phyloP scores from a whole-genome alignment of 2,888 invertebrate species.

The Phortica magna region DNA sequence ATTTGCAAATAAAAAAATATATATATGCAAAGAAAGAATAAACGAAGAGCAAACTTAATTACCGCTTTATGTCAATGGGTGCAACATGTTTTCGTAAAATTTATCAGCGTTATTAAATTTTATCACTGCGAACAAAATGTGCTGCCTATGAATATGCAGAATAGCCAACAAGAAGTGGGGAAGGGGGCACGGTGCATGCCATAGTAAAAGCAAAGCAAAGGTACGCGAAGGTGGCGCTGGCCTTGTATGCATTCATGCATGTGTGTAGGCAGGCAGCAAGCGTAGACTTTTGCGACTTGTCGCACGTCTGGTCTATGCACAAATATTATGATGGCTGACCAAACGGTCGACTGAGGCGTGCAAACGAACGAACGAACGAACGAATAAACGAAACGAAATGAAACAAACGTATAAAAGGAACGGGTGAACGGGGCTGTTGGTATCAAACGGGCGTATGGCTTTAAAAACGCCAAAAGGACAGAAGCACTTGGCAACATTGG shows the following conservation, averaged over 20 bases:
- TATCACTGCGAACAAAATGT: conserved; percentile 73
- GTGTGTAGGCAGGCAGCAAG: conserved; percentile 9
- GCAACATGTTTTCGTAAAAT: conserved; percentile 76
- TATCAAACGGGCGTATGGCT: neutral
- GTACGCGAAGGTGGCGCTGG: conserved; percentile 33
- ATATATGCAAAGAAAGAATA: conserved; percentile 10
- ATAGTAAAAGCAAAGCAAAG: neutral
- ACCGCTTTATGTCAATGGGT: conserved; percentile 76
- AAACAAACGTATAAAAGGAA: neutral
- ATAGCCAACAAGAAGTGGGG: neutral
- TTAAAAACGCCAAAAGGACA: conserved; percentile 24
- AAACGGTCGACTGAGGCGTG: conserved; percentile 40
- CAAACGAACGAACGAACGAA: conserved; percentile 2
- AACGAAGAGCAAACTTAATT: conserved; percentile 70
- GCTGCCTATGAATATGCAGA: conserved; percentile 54
- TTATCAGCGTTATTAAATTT: conserved; percentile 76
- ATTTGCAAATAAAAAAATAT: conserved; percentile 27
- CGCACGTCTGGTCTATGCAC: conserved; percentile 45
- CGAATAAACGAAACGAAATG: too few relatives aligned
- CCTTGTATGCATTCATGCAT: conserved; percentile 20
- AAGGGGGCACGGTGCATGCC: neutral
- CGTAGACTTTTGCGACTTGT: conserved; percentile 39
- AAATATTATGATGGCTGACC: conserved; percentile 67
- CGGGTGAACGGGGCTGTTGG: neutral
- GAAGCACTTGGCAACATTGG: conserved; percentile 51